These are phyloP conservation scores for Lissonota sp. DNA, from an alignment of 2,888 invertebrate genomes.

Conservation along the genomic window DNA sequence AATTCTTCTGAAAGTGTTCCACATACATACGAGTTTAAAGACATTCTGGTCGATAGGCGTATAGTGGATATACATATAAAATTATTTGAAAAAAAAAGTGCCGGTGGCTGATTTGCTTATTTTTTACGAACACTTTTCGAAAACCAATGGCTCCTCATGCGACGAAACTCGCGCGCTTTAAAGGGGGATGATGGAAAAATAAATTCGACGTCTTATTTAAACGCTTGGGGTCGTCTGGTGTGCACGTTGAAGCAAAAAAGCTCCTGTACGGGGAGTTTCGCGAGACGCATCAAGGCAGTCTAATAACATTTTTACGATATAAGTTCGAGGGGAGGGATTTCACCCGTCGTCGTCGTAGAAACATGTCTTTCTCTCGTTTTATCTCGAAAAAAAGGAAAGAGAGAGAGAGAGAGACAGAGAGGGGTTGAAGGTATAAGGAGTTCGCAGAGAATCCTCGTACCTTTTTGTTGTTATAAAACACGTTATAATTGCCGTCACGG, in stretches of 20 bases:
- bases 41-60: conserved; percentile 23
- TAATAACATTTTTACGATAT: conserved; percentile 83
- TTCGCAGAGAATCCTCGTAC: conserved; percentile 32
- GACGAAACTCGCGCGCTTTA: conserved; percentile 68
- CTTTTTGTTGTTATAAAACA: conserved; percentile 78
- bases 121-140: conserved; percentile 61
- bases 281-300: conserved; percentile 64
- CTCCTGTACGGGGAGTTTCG: conserved; percentile 23
- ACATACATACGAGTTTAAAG: conserved; percentile 16
- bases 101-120: conserved; percentile 67
- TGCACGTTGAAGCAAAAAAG: conserved; percentile 35
- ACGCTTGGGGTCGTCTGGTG: conserved; percentile 66
- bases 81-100: conserved; percentile 28
- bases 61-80: conserved; percentile 13
- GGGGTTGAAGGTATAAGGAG: conserved; percentile 22
- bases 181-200: conserved; percentile 72
- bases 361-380: conserved; percentile 44
- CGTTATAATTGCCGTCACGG: conserved; percentile 82
- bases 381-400: conserved; percentile 22
- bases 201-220: conserved; percentile 81
- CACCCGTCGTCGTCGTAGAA: conserved; percentile 71
- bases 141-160: conserved; percentile 68
- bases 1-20: conserved; percentile 38
- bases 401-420: conserved; percentile 5
- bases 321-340: conserved; percentile 79